A percentile compares a stretch with the other conserved stretches of the same genome.
These are phyloP conservation scores for Pterostichus madidus DNA, from an alignment of 2,888 invertebrate genomes.

Conservation along the genomic window DNA sequence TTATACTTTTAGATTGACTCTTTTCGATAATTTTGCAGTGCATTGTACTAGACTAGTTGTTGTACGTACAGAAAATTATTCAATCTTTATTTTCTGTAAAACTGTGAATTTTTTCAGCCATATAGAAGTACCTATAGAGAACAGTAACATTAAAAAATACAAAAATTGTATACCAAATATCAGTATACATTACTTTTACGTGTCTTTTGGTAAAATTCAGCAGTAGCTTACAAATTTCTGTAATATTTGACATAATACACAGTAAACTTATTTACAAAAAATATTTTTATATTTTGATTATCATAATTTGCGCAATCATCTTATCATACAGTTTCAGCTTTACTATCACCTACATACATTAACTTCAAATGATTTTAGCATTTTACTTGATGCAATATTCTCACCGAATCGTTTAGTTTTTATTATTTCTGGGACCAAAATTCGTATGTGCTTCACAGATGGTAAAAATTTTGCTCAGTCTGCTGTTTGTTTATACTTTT, in stretches of 20 bases:
- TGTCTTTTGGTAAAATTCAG: conserved; percentile 34
- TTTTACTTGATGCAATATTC: conserved; percentile 15
- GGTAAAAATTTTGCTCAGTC: conserved; percentile 13
- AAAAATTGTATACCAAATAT: conserved; percentile 56
- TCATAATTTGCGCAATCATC: conserved; percentile 7
- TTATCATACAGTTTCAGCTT: conserved; percentile 2
- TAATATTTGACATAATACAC: conserved; percentile 30
- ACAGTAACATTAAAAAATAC: conserved; percentile 22
- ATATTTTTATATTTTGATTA: conserved; percentile 32
- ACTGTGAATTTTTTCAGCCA: conserved; percentile 52
- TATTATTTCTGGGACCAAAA: conserved; percentile 67
- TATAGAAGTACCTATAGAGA: conserved; percentile 56
- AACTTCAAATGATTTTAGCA: background rate
- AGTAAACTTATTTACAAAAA: conserved; percentile 33
- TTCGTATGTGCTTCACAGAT: conserved; percentile 55
- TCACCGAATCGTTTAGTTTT: conserved; percentile 32
- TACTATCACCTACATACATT: background rate
- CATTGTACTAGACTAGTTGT: conserved; percentile 60
- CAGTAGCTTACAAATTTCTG: conserved; percentile 35
- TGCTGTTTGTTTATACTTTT: conserved; percentile 1
- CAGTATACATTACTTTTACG: conserved; percentile 54
- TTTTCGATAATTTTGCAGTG: conserved; percentile 63
- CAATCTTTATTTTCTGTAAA: conserved; percentile 43
- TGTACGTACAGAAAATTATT: conserved; percentile 53
- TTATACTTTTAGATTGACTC: conserved; percentile 63